These are phyloP conservation scores for Formica exsecta DNA, from an alignment of 1,140 invertebrate species.

Conservation along the genomic window DNA sequence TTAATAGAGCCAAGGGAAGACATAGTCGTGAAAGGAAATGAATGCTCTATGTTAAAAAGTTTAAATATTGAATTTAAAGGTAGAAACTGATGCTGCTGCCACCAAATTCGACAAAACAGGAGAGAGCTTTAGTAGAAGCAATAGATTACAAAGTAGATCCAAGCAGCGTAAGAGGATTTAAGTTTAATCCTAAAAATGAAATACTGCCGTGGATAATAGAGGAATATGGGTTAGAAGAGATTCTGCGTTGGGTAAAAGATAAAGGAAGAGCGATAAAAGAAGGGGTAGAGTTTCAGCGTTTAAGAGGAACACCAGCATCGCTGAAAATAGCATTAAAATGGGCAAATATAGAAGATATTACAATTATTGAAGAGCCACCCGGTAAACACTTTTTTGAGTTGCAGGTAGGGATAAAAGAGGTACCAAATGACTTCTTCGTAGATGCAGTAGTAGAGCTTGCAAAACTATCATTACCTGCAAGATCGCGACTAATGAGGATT, in stretches of 20 bases:
- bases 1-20: slow-evolving; percentile 1
- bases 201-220: neutral
- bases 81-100: neutral
- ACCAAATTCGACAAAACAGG: neutral
- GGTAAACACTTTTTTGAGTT: neutral
- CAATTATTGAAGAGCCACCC: neutral
- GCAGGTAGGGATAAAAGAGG: neutral
- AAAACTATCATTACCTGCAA: no score
- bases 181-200: neutral
- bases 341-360: slow-evolving; percentile 11
- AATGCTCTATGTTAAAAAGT: no score
- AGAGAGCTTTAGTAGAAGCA: neutral
- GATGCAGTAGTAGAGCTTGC: no score
- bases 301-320: neutral
- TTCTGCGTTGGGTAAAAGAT: neutral
- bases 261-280: neutral
- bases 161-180: neutral
- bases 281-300: neutral
- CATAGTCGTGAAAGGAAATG: neutral
- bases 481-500: neutral
- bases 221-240: neutral
- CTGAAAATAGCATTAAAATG: neutral
- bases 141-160: neutral
- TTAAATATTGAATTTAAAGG: no score
- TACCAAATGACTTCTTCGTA: no score